Base-by-base conservation (phyloP, 2,888 invertebrate genomes). In the Drosophila peninsularis region DNA sequence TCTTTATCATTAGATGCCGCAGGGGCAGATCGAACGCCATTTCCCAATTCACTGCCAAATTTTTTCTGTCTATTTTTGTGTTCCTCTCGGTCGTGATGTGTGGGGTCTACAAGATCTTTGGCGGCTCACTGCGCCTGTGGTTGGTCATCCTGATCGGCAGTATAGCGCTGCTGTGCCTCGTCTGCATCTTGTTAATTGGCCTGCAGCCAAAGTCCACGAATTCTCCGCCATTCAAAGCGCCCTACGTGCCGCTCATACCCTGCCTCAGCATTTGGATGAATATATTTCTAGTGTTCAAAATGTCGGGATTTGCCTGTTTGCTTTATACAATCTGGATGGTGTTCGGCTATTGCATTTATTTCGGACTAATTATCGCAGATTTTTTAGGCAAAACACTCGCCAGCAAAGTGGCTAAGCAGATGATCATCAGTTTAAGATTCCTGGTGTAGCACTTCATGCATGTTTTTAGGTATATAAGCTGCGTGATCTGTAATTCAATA, bases 221-320 rank as follows among this genome's bases (percentile, higher is more conserved):
- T 0, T 10, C 10, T 9, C 24, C 32, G 17, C 21, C 14, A 1
- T 60, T 60, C n/a, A 42, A 17, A 5, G 17, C 49, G 24, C 58
- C 58, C 0, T 3, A 27, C 1, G 60, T 50, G 50, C 60, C 60
- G 9, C 2, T 42, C 6, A 17, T 60, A 24, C 60, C 60, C 37
- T 60, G 60, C 5, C 2, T 50, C 1, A 41, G 52, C 60, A 42
- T 60, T 5, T 34, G n/a, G n/a, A 10, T 50, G 3, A 60, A 60
- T 17, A 24, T 50, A 9, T 42, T 24, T 41, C 11, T 60, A 4
- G 32, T 42, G 17, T 50, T 5, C 4, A 13, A 34, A 24, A 10
- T 50, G 21, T 32, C 41, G 24, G 0, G 13, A 2, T 14, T 17
- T 10, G 11, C 52, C 5, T 52, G 19, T 14, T 2, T 27, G 3